Conservation (phyloP, 2,113 vertebrate species). For the Pelecanoides urinatrix region DNA sequence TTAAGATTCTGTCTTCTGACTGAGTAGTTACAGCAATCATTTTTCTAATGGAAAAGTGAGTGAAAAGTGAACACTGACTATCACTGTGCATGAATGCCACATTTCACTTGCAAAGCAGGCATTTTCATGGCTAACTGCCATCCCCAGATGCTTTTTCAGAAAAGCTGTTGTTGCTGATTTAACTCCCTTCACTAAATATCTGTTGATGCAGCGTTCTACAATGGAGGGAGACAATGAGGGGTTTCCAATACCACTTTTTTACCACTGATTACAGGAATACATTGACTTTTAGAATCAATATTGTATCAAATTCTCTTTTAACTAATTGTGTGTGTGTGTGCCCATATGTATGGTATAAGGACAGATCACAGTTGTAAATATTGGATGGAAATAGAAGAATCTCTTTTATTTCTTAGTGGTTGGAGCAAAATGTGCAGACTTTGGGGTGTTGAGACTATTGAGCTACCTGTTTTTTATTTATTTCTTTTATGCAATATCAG, state of each 20-base stretch:
- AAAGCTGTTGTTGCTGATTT: background rate
- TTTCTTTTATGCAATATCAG: background rate
- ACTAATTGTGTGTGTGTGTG: background rate
- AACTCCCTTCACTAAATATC: background rate
- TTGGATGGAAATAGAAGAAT: background rate
- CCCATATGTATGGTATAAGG: background rate
- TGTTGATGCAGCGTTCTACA: background rate
- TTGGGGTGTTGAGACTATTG: background rate
- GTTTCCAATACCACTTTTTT: background rate
- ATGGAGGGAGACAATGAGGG: background rate
- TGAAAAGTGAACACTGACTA: background rate
- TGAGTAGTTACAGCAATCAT: background rate
- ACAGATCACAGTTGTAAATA: background rate
- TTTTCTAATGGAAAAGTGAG: background rate
- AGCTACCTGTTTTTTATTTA: background rate
- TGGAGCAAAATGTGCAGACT: background rate
- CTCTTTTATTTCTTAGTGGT: background rate
- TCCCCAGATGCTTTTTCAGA: background rate
- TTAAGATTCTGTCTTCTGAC: background rate
- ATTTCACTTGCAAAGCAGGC: constrained; percentile 11
- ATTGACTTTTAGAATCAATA: background rate
- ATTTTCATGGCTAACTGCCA: constrained; percentile 21
- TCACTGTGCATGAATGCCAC: background rate
- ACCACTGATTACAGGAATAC: background rate
- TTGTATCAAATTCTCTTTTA: background rate